Percentiles rank a stretch among this genome's conserved stretches.
Conservation (phyloP, 2,797 vertebrate species). For the Epinephelus malabaricus region DNA sequence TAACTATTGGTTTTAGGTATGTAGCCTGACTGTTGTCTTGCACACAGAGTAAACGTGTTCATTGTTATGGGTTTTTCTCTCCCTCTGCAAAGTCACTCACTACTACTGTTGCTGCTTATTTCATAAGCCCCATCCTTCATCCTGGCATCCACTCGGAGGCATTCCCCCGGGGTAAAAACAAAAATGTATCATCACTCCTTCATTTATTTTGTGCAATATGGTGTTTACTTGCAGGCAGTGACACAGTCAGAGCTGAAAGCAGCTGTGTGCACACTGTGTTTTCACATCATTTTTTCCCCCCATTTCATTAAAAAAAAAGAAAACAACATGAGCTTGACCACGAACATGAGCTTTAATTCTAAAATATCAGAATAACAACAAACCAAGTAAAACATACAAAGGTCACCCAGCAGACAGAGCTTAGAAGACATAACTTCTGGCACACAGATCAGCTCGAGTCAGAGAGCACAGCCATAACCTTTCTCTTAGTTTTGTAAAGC, state of each 20-base stretch:
- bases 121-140: neutral
- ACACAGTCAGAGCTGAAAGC: neutral
- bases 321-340: neutral
- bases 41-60: neutral
- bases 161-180: neutral
- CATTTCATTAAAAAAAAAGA: neutral
- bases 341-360: neutral
- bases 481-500: slow-evolving; percentile 4
- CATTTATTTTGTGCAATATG: neutral
- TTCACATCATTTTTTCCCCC: neutral
- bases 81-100: neutral
- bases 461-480: slow-evolving; percentile 24
- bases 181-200: neutral
- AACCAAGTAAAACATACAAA: slow-evolving; percentile 10
- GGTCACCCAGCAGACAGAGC: neutral
- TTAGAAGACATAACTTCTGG: neutral
- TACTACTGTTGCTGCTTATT: neutral
- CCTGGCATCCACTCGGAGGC: neutral
- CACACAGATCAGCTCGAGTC: slow-evolving; percentile 20
- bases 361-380: neutral
- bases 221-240: neutral
- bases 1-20: neutral
- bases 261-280: neutral
- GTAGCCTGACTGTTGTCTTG: neutral
- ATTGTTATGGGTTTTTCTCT: neutral